phyloP scores from a whole-genome alignment of 2,113 vertebrate genomes.

The Brachionichthys hirsutus region DNA sequence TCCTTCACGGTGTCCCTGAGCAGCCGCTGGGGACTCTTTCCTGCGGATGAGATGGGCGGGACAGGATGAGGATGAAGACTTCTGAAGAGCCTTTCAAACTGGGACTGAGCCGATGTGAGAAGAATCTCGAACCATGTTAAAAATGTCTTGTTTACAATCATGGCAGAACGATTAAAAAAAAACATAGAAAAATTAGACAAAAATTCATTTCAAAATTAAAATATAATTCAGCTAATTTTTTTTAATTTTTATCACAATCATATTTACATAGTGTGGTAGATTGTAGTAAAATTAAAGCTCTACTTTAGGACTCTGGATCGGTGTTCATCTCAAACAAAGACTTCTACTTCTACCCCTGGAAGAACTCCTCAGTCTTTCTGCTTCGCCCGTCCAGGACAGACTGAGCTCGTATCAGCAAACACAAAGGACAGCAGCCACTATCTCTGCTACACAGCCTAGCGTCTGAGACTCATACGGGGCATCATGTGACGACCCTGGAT shows the following conservation, averaged over 20 bases:
- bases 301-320: too few relatives aligned
- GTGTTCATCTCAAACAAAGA: too few relatives aligned
- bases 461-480: slow-evolving; percentile 8
- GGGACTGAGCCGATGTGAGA: too few relatives aligned
- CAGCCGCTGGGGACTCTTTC: slow-evolving; percentile 67
- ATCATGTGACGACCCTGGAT: slow-evolving; percentile 36
- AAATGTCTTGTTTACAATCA: too few relatives aligned
- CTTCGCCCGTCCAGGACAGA: neutral
- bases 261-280: too few relatives aligned
- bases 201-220: too few relatives aligned
- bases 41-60: slow-evolving; percentile 42
- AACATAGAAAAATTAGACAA: too few relatives aligned
- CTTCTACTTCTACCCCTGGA: slow-evolving; percentile 17
- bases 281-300: too few relatives aligned
- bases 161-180: neutral
- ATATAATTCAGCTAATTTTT: neutral
- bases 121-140: too few relatives aligned
- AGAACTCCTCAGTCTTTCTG: neutral
- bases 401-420: neutral
- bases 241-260: too few relatives aligned
- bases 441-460: slow-evolving; percentile 30
- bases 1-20: slow-evolving; percentile 71
- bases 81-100: too few relatives aligned
- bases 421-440: slow-evolving; percentile 12
- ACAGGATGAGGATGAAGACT: neutral